Evolutionary conservation across 2,888 invertebrate genomes (phyloP).

Genomic region (Bugula neritina): DNA sequence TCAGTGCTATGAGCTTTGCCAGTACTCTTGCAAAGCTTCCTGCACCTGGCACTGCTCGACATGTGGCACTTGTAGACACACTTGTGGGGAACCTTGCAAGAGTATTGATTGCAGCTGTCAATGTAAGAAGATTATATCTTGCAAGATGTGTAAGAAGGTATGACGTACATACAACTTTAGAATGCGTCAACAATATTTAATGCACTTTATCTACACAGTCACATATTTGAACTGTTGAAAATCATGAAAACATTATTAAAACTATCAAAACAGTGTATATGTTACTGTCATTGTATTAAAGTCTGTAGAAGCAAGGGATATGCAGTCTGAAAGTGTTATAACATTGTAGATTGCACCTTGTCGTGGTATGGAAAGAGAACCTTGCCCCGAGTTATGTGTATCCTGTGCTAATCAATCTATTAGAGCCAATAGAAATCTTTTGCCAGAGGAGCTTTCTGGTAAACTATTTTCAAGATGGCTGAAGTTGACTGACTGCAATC

Average conservation of each 20-base stretch:
- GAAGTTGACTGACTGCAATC: background rate
- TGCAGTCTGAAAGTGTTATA: no score
- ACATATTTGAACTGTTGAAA: no score
- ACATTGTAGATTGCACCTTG: background rate
- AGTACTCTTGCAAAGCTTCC: background rate
- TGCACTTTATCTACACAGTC: no score
- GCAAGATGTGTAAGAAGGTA: background rate
- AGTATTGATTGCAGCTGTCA: background rate
- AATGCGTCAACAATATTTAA: no score
- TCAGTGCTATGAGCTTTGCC: background rate
- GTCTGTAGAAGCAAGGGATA: no score
- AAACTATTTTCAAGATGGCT: background rate
- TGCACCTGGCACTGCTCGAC: background rate
- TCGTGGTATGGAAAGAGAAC: background rate
- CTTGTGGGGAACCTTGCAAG: background rate
- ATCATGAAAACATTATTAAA: no score
- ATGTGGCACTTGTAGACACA: background rate
- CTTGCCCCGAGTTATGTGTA: background rate
- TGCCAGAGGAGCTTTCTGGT: background rate
- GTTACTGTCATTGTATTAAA: no score
- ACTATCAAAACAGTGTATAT: no score
- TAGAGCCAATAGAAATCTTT: background rate
- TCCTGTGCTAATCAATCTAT: background rate
- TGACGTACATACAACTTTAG: background rate
- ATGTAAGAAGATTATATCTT: background rate